Evolutionary conservation across 1,140 invertebrate genomes (phyloP), one percentile per base, ranked within the genome.

Genomic region (Euglossa dilemma): DNA sequence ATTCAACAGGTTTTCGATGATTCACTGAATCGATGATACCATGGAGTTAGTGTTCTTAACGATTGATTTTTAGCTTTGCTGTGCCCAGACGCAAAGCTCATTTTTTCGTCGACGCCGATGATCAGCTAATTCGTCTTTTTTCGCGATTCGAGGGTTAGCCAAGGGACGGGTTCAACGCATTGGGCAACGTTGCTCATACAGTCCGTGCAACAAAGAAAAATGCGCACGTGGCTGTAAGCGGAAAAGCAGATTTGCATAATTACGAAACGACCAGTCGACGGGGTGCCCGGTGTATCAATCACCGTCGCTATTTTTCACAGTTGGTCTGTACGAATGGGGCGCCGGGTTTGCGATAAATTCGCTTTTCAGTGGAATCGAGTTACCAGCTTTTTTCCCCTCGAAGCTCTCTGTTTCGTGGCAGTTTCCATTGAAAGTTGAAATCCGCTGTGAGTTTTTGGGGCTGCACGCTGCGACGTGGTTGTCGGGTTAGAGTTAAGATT

Each of bases 171-270:
- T 45, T 57, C 56, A 54, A 25, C 61, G 28, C 20, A 56, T 70
- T 78, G 66, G 66, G 73, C 75, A 61, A 71, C 45, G 80, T 66
- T 50, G 54, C 56, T 20, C 23, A 54, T 64, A 56, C 47, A 63
- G 52, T 8, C 50, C 56, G 45, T 54, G 59, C 59, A 43, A n/a
- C n/a, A 61, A 69, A 77, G 76, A 83, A 83, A 80, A 87, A 83
- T 85, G 72, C 71, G 57, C 63, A 45, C 81, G 63, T 61, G 25
- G 52, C 66, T 78, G 66, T 36, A 66, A 63, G n/a, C 75, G 66
- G 70, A 16, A 77, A 86, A 81, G 77, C 81, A 75, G 87, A 91
- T 91, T 90, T 91, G 77, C 89, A 91, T 91, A 91, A 91, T 91
- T 91, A 91, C 87, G 67, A 89, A 90, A 84, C 80, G 84, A 64